A percentile compares a stretch with the other conserved stretches of the same genome.
phyloP scores from a whole-genome alignment of 2,797 vertebrate genomes.

The Sebastiscus albofasciatus region DNA sequence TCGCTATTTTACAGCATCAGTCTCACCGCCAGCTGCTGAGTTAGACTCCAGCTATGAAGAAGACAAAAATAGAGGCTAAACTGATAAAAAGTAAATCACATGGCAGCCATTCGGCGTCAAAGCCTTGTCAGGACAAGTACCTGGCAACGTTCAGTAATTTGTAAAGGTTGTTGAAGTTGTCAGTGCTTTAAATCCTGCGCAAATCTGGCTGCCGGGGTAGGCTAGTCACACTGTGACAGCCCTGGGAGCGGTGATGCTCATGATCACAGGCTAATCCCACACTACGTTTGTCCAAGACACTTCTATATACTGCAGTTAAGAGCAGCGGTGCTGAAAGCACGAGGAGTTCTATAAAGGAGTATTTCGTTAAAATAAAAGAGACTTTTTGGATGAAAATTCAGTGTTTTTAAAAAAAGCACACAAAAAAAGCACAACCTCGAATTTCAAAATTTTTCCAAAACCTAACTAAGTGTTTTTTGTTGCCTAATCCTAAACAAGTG shows the following conservation, averaged over 20 bases:
- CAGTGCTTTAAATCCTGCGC: conserved; percentile 42
- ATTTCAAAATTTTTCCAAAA: too few species aligned
- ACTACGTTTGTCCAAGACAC: conserved; percentile 3
- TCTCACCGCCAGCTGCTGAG: neutral
- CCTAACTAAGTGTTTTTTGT: too few species aligned
- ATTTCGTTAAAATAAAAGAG: neutral
- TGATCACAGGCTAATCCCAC: conserved; percentile 39
- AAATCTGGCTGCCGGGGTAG: conserved; percentile 22
- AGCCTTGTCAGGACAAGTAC: conserved; percentile 24
- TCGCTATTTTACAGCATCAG: neutral
- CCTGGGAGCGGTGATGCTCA: neutral
- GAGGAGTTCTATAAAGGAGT: neutral
- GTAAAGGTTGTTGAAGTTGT: conserved; percentile 26
- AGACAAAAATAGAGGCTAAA: conserved; percentile 4
- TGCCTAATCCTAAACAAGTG: too few species aligned
- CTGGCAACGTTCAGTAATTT: conserved; percentile 37
- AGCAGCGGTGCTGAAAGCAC: neutral
- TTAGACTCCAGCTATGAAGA: conserved; percentile 3
- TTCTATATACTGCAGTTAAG: neutral
- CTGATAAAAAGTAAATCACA: conserved; percentile 12
- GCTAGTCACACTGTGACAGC: conserved; percentile 20
- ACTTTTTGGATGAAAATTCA: neutral
- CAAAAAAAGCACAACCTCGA: neutral
- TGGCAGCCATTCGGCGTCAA: conserved; percentile 13
- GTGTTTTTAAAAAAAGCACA: neutral